Base-by-base conservation (phyloP, 1,140 invertebrate species). In the Pemphigus obesinymphae region DNA sequence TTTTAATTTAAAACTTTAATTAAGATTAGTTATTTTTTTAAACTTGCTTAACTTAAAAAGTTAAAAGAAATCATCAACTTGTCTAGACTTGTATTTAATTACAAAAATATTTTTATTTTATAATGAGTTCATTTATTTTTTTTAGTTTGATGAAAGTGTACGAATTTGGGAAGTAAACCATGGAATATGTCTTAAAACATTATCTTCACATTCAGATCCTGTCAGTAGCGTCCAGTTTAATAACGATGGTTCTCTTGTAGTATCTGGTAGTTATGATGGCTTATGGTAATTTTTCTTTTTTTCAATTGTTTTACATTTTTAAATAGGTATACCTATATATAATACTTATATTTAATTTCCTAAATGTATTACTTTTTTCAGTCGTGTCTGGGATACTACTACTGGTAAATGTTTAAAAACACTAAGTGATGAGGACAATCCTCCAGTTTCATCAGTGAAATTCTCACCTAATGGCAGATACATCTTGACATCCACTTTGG, bases 391-490 rank as follows among this genome's bases (percentile, higher is more conserved):
- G 98, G 98, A 99, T 87, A 99, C 98, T 83, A 95, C 96, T 34
- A 98, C 97, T 48, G 98, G 98, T 3, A 98, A 99, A 87, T 99
- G 98, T 89, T 89, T 99, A 84, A 99, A 99, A 90, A 99, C 98
- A 3, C 88, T 98, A 20, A 94, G 95, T 82, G 95, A 95, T 89
- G 96, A 98, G 87, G 97, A 99, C 86, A 99, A 99, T 89, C 97
- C 97, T 15, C 98, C 98, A 17, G 98, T 99, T 26, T 99, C 98
- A 11, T 99, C 99, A 91, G 98, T 99, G 0, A 99, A 99, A 88
- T 99, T 99, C 89, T 99, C 98, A 58, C 98, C 98, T 0, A 99
- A 99, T 88, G 98, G 98, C 84, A 99, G 99, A 89, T 99, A 99
- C 86, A 99, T 99, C 83, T 88, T 99, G 75, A 96, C 98, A 8